Conservation (phyloP, 1,140 invertebrate species). For the Caerostris darwini region DNA sequence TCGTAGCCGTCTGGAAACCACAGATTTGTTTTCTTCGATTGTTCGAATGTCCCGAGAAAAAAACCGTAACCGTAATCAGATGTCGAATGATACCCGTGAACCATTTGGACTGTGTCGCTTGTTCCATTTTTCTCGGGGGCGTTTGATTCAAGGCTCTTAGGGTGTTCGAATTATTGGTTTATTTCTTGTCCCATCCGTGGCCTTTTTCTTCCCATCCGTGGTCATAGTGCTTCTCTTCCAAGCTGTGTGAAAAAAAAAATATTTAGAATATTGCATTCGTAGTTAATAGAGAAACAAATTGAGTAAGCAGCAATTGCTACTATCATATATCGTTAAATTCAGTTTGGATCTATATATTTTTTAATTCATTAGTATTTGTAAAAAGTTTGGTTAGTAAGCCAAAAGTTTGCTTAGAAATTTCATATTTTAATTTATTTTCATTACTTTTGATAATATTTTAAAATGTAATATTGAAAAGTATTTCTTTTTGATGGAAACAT, state of each 20-base stretch:
- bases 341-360: too few species aligned
- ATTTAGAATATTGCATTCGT: background rate
- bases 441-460: too few species aligned
- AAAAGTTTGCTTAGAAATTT: too few species aligned
- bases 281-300: background rate
- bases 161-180: conserved; percentile 3
- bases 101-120: conserved; percentile 11
- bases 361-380: too few species aligned
- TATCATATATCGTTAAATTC: too few species aligned
- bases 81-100: conserved; percentile 66
- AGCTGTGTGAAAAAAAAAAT: conserved; percentile 13
- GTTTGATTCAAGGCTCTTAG: conserved; percentile 32
- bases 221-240: conserved; percentile 73
- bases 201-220: conserved; percentile 56
- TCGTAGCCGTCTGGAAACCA: conserved; percentile 46
- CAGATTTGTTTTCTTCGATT: conserved; percentile 9
- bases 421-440: too few species aligned
- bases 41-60: conserved; percentile 19
- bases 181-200: conserved; percentile 68
- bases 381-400: too few species aligned
- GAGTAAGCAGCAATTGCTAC: too few species aligned
- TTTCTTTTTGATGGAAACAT: too few species aligned
- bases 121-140: background rate
- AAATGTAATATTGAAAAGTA: too few species aligned
- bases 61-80: conserved; percentile 51